A percentile compares a stretch with the other conserved stretches of the same genome.
phyloP scores from a whole-genome alignment of 1,140 invertebrate genomes.

The Drosophila insularis region DNA sequence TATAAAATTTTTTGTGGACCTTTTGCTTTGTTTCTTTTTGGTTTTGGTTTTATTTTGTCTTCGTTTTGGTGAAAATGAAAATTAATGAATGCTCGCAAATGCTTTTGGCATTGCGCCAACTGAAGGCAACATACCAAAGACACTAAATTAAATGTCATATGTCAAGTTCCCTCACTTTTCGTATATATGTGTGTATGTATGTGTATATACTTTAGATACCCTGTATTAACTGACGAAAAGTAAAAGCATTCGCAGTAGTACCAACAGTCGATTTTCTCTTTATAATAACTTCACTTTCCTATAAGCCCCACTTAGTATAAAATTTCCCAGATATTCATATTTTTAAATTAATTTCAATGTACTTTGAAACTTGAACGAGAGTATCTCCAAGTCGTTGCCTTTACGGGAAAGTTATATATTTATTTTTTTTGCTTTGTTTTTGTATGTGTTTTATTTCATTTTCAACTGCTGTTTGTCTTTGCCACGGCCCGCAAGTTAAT shows the following conservation, averaged over 20 bases:
- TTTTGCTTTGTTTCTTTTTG: conserved; percentile 10
- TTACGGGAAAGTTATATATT: not conserved
- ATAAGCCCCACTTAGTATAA: too few species aligned
- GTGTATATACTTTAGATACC: conserved; percentile 29
- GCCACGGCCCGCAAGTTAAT: conserved; percentile 66
- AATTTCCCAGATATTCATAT: too few species aligned
- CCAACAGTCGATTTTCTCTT: not conserved
- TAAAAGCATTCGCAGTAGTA: not conserved
- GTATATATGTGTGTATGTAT: conserved; percentile 17
- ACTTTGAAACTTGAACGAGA: too few species aligned
- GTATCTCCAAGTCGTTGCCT: not conserved
- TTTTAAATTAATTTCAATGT: not conserved
- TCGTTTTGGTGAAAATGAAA: conserved; percentile 64
- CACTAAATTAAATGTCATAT: conserved; percentile 81
- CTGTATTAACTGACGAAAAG: not conserved
- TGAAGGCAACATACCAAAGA: conserved; percentile 73
- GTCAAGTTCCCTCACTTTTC: conserved; percentile 56
- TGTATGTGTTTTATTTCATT: conserved; percentile 54
- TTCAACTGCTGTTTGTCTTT: conserved; percentile 70
- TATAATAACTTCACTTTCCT: not conserved
- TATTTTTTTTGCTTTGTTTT: conserved; percentile 14
- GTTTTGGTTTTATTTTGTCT: conserved; percentile 32
- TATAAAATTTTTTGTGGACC: conserved; percentile 14
- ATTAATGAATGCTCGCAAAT: conserved; percentile 79
- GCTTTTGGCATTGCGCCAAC: conserved; percentile 71